These are phyloP conservation scores for Myripristis murdjan DNA, from an alignment of 2,797 vertebrate genomes.

Conservation along the genomic window DNA sequence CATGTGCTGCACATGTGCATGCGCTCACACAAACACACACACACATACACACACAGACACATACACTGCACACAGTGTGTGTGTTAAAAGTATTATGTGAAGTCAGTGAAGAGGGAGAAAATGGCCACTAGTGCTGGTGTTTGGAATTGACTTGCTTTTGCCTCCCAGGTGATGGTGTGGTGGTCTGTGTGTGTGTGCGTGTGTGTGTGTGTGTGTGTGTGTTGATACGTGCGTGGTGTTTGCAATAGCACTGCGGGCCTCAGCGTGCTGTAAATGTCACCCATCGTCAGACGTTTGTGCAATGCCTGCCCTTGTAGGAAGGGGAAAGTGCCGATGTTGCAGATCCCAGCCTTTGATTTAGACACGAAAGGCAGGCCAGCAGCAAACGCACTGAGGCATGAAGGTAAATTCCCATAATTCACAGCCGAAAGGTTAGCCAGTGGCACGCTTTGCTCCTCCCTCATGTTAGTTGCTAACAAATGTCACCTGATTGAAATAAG, in stretches of 20 bases:
- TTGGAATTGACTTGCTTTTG: slow-evolving; percentile 61
- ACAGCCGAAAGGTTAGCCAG: slow-evolving; percentile 92
- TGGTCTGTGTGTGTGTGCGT: slow-evolving; percentile 32
- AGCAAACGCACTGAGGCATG: slow-evolving; percentile 91
- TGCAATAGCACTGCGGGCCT: slow-evolving; percentile 62
- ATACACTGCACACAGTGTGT: too few species aligned
- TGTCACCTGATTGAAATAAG: slow-evolving; percentile 91
- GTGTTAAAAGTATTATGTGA: slow-evolving; percentile 28
- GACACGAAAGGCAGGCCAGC: slow-evolving; percentile 90
- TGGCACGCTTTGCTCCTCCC: slow-evolving; percentile 85
- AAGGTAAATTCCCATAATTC: slow-evolving; percentile 99
- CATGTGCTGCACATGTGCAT: neutral
- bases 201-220: slow-evolving; percentile 36
- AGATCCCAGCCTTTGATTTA: slow-evolving; percentile 95
- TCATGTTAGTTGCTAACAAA: slow-evolving; percentile 90
- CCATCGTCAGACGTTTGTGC: slow-evolving; percentile 78
- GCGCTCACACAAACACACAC: too few species aligned
- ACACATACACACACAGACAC: slow-evolving; percentile 12
- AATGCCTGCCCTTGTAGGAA: slow-evolving; percentile 88
- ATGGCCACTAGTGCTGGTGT: slow-evolving; percentile 36
- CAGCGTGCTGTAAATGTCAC: slow-evolving; percentile 84
- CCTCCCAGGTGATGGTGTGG: slow-evolving; percentile 40
- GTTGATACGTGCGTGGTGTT: slow-evolving; percentile 54
- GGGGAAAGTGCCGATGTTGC: slow-evolving; percentile 93
- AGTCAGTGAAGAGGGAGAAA: slow-evolving; percentile 42